Conservation (phyloP, 2,113 vertebrate genomes). For the Emberiza fucata region DNA sequence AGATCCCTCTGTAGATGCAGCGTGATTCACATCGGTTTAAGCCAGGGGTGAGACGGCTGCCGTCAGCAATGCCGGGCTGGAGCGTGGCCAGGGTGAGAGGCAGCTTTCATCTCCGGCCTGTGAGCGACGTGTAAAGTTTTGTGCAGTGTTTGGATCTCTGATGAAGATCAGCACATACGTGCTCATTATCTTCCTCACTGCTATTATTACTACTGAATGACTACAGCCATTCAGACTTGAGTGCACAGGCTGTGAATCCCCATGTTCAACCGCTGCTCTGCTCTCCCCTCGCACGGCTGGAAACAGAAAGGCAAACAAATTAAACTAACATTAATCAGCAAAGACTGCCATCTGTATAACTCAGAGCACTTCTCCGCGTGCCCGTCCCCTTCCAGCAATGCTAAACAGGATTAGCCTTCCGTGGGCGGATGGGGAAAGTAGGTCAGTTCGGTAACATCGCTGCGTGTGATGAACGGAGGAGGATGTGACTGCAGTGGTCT, state of each 20-base stretch:
- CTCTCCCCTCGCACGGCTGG: neutral
- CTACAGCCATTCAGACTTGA: slow-evolving; percentile 6
- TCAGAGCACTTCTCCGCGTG: slow-evolving; percentile 50
- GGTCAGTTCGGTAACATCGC: slow-evolving; percentile 69
- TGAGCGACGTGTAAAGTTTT: neutral
- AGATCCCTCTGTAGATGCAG: rapidly evolving
- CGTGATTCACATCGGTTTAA: neutral
- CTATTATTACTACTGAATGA: neutral
- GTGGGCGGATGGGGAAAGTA: slow-evolving; percentile 72
- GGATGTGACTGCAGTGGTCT: slow-evolving; percentile 11
- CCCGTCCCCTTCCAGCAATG: slow-evolving; percentile 59
- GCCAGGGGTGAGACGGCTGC: neutral
- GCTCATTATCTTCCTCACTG: neutral
- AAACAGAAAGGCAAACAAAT: slow-evolving; percentile 62
- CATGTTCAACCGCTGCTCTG: neutral
- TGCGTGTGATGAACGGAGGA: slow-evolving; percentile 14
- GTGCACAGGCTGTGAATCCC: neutral
- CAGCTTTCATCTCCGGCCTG: neutral
- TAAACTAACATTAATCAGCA: slow-evolving; percentile 56
- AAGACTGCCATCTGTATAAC: slow-evolving; percentile 63
- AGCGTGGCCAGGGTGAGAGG: neutral
- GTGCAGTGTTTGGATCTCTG: neutral
- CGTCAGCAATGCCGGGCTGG: rapidly evolving
- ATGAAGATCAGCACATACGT: neutral
- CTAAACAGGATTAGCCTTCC: slow-evolving; percentile 75